Conservation (phyloP, 2,888 invertebrate species). For the Chymomyza procnemis region DNA sequence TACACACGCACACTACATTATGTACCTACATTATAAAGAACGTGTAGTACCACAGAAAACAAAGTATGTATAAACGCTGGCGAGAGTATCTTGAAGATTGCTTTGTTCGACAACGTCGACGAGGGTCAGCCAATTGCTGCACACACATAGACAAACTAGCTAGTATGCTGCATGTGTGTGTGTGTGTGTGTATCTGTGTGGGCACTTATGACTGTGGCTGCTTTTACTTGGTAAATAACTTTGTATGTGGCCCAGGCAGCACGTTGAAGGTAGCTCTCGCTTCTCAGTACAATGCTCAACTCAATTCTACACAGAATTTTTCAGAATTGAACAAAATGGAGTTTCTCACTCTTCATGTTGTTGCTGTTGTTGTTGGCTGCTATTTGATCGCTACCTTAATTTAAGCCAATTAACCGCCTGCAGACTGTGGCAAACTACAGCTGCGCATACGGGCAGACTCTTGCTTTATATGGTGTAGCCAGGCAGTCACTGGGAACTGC, state of each 20-base stretch:
- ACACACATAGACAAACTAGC: constrained; percentile 18
- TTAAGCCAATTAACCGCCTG: constrained; percentile 78
- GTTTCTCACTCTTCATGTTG: constrained; percentile 37
- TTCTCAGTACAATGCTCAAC: neutral
- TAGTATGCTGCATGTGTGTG: constrained; percentile 23
- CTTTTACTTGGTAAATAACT: constrained; percentile 56
- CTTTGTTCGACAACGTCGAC: constrained; percentile 61
- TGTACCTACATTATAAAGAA: constrained; percentile 39
- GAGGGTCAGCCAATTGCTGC: constrained; percentile 69
- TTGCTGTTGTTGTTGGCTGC: constrained; percentile 33
- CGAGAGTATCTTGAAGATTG: constrained; percentile 54
- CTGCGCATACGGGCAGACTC: constrained; percentile 9
- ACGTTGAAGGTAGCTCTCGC: constrained; percentile 47
- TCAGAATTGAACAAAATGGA: constrained; percentile 62
- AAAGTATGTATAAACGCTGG: constrained; percentile 11
- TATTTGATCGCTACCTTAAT: constrained; percentile 77
- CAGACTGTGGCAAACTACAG: constrained; percentile 36
- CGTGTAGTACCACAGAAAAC: constrained; percentile 22
- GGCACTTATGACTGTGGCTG: constrained; percentile 49
- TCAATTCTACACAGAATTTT: neutral
- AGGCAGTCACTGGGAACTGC: neutral
- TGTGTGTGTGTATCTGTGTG: constrained; percentile 30
- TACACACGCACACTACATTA: neutral
- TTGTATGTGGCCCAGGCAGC: constrained; percentile 49
- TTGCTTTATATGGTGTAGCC: neutral